Percentiles rank a stretch among this genome's conserved stretches.
Evolutionary conservation across 2,113 vertebrate genomes (phyloP).

Genomic region (Maccullochella peelii): DNA sequence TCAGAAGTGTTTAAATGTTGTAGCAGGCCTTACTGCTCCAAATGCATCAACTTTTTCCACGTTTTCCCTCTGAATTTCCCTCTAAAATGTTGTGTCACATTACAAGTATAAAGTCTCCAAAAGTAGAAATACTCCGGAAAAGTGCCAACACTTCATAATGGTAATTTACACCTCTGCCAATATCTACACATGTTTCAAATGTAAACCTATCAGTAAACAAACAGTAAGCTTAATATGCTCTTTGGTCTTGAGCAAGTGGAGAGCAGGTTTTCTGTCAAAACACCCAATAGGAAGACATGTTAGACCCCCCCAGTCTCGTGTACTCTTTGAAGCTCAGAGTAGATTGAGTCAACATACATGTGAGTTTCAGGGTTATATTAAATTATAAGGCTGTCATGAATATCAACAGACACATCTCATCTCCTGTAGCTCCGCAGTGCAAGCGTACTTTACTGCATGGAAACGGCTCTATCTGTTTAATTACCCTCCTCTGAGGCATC

Average conservation of each 20-base stretch:
- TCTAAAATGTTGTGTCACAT: background rate
- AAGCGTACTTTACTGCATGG: constrained; percentile 60
- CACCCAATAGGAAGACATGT: constrained; percentile 10
- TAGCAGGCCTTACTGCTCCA: background rate
- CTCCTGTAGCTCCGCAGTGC: constrained; percentile 46
- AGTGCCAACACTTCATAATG: too few species aligned
- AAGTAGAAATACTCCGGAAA: background rate
- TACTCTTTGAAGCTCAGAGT: constrained; percentile 55
- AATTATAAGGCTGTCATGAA: constrained; percentile 48
- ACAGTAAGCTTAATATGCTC: constrained; percentile 22
- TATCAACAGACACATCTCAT: constrained; percentile 48
- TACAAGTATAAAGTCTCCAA: background rate
- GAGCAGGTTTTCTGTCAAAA: constrained; percentile 26
- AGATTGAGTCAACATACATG: constrained; percentile 47
- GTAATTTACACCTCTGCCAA: constrained; percentile 1
- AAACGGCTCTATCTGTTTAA: constrained; percentile 81
- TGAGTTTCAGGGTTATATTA: constrained; percentile 39
- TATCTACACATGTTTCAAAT: constrained; percentile 2
- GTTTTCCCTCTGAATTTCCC: background rate
- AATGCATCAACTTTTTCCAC: background rate
- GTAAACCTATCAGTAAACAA: constrained; percentile 20
- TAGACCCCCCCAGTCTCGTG: background rate
- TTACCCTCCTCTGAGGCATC: constrained; percentile 79
- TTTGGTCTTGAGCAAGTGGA: constrained; percentile 34
- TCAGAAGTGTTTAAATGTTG: background rate